phyloP scores from a whole-genome alignment of 2,113 vertebrate species.

The Orthonyx spaldingii region DNA sequence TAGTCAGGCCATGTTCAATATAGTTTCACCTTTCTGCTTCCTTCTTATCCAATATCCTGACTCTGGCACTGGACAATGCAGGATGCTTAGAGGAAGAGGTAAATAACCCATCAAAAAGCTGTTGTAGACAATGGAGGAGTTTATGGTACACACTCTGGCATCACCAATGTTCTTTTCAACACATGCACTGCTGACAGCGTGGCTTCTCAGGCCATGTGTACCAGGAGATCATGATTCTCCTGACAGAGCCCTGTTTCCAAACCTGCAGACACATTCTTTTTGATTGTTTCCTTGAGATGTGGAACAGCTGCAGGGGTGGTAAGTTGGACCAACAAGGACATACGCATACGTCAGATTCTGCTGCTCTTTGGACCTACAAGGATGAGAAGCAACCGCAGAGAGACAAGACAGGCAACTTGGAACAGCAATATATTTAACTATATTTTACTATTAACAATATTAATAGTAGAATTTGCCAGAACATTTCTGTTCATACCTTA shows the following conservation, averaged over 20 bases:
- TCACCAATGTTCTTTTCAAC: background rate
- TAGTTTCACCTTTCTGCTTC: background rate
- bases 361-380: background rate
- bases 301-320: background rate
- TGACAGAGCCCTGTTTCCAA: background rate
- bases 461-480: background rate
- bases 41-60: background rate
- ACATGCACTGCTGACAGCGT: background rate
- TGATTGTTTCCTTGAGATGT: background rate
- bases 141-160: background rate
- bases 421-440: background rate
- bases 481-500: background rate
- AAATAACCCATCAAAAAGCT: background rate
- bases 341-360: background rate
- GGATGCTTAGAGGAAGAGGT: background rate
- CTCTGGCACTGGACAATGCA: background rate
- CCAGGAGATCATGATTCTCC: background rate
- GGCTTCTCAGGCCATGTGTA: accelerated
- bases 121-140: background rate
- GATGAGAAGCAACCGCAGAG: background rate
- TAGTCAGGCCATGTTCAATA: background rate
- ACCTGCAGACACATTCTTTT: background rate
- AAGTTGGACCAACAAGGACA: background rate
- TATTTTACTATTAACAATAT: too few relatives aligned
- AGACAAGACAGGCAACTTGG: background rate